Percentiles rank a stretch among this genome's conserved stretches.
These are phyloP conservation scores for Achatina immaculata DNA, from an alignment of 1,140 invertebrate genomes.

Conservation along the genomic window DNA sequence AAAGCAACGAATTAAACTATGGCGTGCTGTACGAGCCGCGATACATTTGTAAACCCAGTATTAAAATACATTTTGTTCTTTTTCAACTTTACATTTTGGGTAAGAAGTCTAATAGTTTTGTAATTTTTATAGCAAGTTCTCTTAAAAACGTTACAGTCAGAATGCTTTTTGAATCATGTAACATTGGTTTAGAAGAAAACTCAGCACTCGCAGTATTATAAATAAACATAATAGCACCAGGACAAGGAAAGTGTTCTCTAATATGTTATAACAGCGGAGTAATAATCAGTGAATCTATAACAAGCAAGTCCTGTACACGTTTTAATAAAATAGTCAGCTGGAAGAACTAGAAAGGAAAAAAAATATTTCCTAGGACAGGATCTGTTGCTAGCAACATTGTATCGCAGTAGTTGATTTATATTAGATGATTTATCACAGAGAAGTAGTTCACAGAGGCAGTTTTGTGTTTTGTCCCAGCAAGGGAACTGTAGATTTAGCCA, in stretches of 20 bases:
- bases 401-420: too few relatives aligned
- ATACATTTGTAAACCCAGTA: constrained; percentile 85
- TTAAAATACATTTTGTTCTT: constrained; percentile 95
- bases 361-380: too few relatives aligned
- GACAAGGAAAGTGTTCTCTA: not conserved
- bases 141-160: not conserved
- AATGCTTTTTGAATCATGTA: not conserved
- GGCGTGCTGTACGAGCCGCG: constrained; percentile 30
- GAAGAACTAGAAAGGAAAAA: too few relatives aligned
- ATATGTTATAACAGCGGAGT: not conserved
- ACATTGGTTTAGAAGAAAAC: not conserved
- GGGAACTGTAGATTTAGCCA: too few relatives aligned
- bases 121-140: not conserved
- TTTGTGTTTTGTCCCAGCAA: too few relatives aligned
- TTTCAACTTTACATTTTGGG: constrained; percentile 93
- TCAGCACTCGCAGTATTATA: not conserved
- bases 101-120: constrained; percentile 71
- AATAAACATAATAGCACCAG: not conserved
- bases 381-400: too few relatives aligned
- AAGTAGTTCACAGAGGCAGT: too few relatives aligned
- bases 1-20: not conserved
- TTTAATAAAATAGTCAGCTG: not conserved
- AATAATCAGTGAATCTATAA: not conserved
- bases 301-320: not conserved
- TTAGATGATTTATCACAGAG: too few relatives aligned